phyloP scores from a whole-genome alignment of 2,113 vertebrate species.

The Cercopithecus mona region DNA sequence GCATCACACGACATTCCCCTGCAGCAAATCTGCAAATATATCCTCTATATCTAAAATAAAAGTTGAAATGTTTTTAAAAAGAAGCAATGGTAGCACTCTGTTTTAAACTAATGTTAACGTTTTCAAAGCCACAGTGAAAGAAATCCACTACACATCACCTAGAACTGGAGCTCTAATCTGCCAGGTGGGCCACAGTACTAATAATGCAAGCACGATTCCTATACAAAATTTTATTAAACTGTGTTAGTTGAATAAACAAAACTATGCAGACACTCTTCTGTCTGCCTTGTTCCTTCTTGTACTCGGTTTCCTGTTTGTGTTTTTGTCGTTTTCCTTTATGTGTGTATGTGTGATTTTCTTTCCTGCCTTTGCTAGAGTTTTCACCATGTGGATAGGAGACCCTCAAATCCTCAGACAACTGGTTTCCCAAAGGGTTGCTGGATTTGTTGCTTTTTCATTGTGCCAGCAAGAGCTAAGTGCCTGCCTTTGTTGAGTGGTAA shows the following conservation, averaged over 20 bases:
- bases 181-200: not conserved
- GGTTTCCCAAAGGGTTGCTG: not conserved
- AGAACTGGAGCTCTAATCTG: not conserved
- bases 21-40: no score
- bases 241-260: conserved; percentile 39
- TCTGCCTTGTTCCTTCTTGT: conserved; percentile 66
- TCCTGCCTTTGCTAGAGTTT: conserved; percentile 1
- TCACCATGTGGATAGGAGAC: conserved; percentile 8
- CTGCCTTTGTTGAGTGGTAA: not conserved
- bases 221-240: not conserved
- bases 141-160: not conserved
- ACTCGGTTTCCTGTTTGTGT: conserved; percentile 61
- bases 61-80: not conserved
- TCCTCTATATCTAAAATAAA: no score
- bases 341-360: not conserved
- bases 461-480: not conserved
- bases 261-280: conserved; percentile 21
- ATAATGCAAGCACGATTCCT: not conserved
- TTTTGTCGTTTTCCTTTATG: conserved; percentile 59
- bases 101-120: not conserved
- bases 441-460: not conserved
- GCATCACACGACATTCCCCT: no score
- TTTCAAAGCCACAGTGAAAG: not conserved
- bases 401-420: not conserved
- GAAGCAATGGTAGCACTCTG: not conserved